Evolutionary conservation across 64 coral and sea anemone genomes (phyloP).

Genomic region (Pachyseris speciosa): DNA sequence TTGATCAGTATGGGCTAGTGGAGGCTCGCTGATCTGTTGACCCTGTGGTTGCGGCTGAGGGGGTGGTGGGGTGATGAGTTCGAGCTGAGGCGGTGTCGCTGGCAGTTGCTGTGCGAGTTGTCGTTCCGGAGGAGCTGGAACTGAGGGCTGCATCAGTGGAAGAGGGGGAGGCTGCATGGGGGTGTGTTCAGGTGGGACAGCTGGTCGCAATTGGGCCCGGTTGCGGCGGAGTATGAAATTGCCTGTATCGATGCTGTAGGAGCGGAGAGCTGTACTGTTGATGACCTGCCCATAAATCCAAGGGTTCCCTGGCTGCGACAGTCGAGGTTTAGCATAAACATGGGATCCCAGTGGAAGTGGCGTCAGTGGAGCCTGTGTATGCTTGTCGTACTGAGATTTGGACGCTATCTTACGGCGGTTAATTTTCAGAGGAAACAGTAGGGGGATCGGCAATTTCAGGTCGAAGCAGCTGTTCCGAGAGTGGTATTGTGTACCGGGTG

Average conservation of each 20-base stretch:
- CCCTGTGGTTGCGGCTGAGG: neutral
- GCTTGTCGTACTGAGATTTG: constrained; percentile 38
- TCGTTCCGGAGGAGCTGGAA: neutral
- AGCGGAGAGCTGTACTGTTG: neutral
- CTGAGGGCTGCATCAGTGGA: constrained; percentile 2
- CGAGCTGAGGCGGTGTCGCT: neutral
- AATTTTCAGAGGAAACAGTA: constrained; percentile 4
- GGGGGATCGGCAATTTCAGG: neutral
- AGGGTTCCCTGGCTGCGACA: constrained; percentile 3
- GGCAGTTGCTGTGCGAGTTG: neutral
- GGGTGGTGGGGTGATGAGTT: neutral
- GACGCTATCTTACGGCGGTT: neutral
- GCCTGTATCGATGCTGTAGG: constrained; percentile 5
- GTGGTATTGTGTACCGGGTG: constrained; percentile 21
- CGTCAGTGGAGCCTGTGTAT: neutral
- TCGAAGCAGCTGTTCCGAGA: constrained; percentile 16
- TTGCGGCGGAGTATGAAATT: neutral
- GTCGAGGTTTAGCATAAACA: constrained; percentile 37
- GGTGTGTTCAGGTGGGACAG: neutral
- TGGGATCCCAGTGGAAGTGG: constrained; percentile 22
- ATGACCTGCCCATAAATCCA: constrained; percentile 31
- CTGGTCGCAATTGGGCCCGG: constrained; percentile 14
- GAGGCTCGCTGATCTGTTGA: neutral
- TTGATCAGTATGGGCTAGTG: neutral
- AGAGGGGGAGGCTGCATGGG: neutral